A percentile compares a stretch with the other conserved stretches of the same genome.
Conservation (phyloP, 2,888 invertebrate genomes). For the Cylloceria caligata region DNA sequence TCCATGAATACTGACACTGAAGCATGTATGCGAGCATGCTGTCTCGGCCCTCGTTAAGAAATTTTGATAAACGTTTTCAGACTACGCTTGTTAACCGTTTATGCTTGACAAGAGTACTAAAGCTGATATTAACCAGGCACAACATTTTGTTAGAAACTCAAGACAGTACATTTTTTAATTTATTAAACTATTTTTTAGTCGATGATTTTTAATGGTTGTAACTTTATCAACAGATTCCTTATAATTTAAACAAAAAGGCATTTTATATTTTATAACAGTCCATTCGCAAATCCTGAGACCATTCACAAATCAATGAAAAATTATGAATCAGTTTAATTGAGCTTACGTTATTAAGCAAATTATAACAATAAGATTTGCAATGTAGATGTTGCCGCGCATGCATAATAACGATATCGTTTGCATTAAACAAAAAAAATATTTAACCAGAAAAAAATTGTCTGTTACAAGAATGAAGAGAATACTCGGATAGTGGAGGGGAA, state of each 20-base stretch:
- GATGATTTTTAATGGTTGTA: no score
- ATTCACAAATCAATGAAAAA: no score
- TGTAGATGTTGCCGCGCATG: background rate
- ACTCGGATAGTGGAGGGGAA: constrained; percentile 29
- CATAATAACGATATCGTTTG: constrained; percentile 4
- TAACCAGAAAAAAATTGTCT: constrained; percentile 14
- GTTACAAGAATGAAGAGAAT: constrained; percentile 36
- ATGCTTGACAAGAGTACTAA: constrained; percentile 2
- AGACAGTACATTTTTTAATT: background rate
- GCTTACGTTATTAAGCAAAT: no score
- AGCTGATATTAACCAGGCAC: constrained; percentile 8
- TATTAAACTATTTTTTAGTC: background rate
- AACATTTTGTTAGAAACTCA: background rate
- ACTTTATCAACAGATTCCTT: no score
- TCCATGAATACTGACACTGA: constrained; percentile 27
- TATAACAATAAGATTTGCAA: background rate
- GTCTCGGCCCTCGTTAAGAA: constrained; percentile 41
- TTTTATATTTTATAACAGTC: no score
- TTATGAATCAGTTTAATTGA: no score
- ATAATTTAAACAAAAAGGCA: no score
- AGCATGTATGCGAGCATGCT: constrained; percentile 18
- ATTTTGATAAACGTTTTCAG: constrained; percentile 32
- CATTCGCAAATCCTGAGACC: no score
- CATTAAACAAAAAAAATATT: constrained; percentile 16
- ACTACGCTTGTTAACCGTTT: constrained; percentile 11